These are phyloP conservation scores for Caenorhabditis macrosperma DNA, from an alignment of 2,888 invertebrate genomes.

Conservation along the genomic window DNA sequence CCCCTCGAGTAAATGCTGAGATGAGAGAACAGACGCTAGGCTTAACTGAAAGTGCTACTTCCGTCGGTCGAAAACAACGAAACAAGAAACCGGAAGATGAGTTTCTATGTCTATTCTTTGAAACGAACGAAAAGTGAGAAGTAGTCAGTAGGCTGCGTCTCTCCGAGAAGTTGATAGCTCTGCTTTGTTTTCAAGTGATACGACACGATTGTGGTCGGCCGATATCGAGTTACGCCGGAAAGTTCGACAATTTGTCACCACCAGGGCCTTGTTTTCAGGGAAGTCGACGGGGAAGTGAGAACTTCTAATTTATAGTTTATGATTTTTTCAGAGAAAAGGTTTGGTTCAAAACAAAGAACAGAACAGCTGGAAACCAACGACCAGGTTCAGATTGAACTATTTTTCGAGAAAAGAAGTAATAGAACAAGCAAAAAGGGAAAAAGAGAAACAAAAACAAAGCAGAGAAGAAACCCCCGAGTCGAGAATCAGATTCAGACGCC, in stretches of 20 bases:
- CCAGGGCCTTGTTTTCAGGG: slow-evolving; percentile 19
- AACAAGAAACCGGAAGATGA: slow-evolving; percentile 4
- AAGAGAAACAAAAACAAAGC: background rate
- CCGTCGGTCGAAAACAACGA: background rate
- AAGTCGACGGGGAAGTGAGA: background rate
- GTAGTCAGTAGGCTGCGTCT: background rate
- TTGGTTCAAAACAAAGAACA: background rate
- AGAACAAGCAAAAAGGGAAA: background rate
- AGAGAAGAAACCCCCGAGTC: background rate
- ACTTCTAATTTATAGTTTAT: slow-evolving; percentile 17
- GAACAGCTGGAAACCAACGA: slow-evolving; percentile 26
- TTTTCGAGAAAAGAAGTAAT: background rate
- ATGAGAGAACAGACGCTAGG: background rate
- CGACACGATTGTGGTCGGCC: slow-evolving; percentile 44
- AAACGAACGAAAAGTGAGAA: background rate
- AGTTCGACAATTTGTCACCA: slow-evolving; percentile 45
- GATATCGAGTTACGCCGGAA: slow-evolving; percentile 45
- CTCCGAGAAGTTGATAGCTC: background rate
- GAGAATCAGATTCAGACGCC: too few species aligned
- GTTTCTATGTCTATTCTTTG: background rate
- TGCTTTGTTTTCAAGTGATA: slow-evolving; percentile 51
- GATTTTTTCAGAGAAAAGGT: background rate
- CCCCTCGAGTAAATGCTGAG: too few species aligned
- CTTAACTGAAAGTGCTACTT: background rate
- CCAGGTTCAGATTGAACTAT: background rate